These are phyloP conservation scores for Apteryx mantelli DNA, from an alignment of 2,113 vertebrate genomes.

Conservation along the genomic window DNA sequence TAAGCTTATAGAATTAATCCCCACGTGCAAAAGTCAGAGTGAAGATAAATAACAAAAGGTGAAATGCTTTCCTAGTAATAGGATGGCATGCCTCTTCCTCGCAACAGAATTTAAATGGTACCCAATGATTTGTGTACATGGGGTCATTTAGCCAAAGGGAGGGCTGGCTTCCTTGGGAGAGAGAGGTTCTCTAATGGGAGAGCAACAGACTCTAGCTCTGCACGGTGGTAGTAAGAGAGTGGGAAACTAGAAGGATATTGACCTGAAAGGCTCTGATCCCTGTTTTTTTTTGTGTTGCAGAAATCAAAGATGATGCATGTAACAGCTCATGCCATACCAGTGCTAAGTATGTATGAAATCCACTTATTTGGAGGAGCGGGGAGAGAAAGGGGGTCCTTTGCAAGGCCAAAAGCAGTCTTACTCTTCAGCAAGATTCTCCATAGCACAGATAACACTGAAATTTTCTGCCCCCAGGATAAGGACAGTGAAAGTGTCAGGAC, in stretches of 20 bases:
- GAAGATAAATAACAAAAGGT: not conserved
- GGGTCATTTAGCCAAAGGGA: not conserved
- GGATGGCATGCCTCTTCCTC: not conserved
- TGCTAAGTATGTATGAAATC: conserved; percentile 86
- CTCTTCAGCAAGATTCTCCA: not conserved
- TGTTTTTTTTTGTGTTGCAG: conserved; percentile 72
- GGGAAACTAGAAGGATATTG: not conserved
- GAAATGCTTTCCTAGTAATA: not conserved
- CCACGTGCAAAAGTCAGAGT: not conserved
- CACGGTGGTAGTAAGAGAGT: not conserved
- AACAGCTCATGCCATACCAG: conserved; percentile 87
- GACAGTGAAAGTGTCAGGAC: not conserved
- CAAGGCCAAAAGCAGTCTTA: not conserved
- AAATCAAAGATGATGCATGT: conserved; percentile 81
- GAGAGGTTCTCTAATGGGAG: not conserved
- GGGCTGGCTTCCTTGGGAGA: not conserved
- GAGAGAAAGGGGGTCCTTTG: not conserved
- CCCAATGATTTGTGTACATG: not conserved
- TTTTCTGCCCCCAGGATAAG: not conserved
- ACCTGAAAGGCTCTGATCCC: not conserved
- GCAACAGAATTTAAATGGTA: not conserved
- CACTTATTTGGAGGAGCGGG: not conserved
- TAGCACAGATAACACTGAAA: not conserved
- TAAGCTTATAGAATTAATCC: not conserved
- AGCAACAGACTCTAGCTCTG: not conserved